Conservation (phyloP, 2,888 invertebrate genomes). For the Oscheius sp. region DNA sequence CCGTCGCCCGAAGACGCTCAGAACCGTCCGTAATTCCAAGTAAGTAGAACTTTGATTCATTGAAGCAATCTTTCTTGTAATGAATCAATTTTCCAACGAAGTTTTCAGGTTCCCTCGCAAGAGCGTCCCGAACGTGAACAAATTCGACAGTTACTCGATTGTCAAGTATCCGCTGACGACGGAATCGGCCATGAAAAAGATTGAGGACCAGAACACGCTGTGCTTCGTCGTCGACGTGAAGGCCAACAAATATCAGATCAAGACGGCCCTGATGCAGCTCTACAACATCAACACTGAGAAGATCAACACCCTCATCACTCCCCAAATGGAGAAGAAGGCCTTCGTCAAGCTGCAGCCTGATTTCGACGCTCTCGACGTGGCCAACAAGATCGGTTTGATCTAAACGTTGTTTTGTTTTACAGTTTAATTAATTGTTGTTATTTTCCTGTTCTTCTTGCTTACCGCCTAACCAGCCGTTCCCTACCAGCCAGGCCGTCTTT, state of each 20-base stretch:
- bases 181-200: slow-evolving; percentile 99
- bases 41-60: slow-evolving; percentile 11
- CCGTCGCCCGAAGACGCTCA: slow-evolving; percentile 91
- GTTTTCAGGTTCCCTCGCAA: slow-evolving; percentile 84
- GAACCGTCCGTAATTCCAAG: slow-evolving; percentile 90
- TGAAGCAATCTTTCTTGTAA: neutral
- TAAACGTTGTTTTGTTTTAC: slow-evolving; percentile 50
- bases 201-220: slow-evolving; percentile 99
- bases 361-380: slow-evolving; percentile 98
- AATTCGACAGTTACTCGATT: slow-evolving; percentile 86
- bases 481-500: slow-evolving; percentile 2
- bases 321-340: slow-evolving; percentile 99
- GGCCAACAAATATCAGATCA: slow-evolving; percentile 97
- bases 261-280: slow-evolving; percentile 93
- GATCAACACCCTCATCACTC: slow-evolving; percentile 76
- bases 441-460: neutral
- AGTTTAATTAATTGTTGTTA: neutral
- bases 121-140: slow-evolving; percentile 89
- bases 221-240: slow-evolving; percentile 96
- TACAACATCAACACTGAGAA: slow-evolving; percentile 98
- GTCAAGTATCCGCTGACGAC: slow-evolving; percentile 98
- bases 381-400: slow-evolving; percentile 82
- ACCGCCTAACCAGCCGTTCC: neutral
- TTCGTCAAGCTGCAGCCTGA: slow-evolving; percentile 96
- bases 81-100: neutral